Conservation (phyloP, 92 coral and sea anemone genomes). For the Desmophyllum pertusum region DNA sequence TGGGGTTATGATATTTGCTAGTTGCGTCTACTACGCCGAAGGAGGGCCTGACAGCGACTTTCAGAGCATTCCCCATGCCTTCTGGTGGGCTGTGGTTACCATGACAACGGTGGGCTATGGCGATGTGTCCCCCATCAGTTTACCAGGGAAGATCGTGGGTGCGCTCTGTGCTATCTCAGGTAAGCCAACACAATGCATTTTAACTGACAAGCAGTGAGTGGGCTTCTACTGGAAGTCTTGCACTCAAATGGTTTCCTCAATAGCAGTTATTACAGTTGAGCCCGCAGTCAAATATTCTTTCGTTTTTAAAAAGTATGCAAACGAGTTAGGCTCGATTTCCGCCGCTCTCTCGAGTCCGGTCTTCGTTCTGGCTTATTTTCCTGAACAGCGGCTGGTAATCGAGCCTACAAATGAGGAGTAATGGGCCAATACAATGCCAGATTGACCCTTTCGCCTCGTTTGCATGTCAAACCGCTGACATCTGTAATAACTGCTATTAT, state of each 20-base stretch:
- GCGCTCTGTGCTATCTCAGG: conserved; percentile 98
- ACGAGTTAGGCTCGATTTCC: too few relatives aligned
- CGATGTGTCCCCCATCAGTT: conserved; percentile 85
- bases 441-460: too few relatives aligned
- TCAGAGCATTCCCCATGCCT: conserved; percentile 92
- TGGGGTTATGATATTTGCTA: conserved; percentile 98
- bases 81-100: conserved; percentile 99
- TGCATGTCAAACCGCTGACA: too few relatives aligned
- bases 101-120: conserved; percentile 99
- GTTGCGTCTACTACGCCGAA: conserved; percentile 99
- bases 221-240: neutral
- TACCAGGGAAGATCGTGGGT: conserved; percentile 94
- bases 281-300: too few relatives aligned
- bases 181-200: conserved; percentile 51
- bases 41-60: conserved; percentile 88
- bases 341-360: too few relatives aligned
- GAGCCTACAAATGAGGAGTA: too few relatives aligned
- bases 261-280: too few relatives aligned
- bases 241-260: neutral
- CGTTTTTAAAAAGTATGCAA: too few relatives aligned
- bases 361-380: too few relatives aligned
- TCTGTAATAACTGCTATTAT: too few relatives aligned
- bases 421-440: too few relatives aligned
- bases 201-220: neutral
- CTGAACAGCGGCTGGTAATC: too few relatives aligned